Conservation (phyloP, 2,113 vertebrate genomes). For the Semnornis frantzii region DNA sequence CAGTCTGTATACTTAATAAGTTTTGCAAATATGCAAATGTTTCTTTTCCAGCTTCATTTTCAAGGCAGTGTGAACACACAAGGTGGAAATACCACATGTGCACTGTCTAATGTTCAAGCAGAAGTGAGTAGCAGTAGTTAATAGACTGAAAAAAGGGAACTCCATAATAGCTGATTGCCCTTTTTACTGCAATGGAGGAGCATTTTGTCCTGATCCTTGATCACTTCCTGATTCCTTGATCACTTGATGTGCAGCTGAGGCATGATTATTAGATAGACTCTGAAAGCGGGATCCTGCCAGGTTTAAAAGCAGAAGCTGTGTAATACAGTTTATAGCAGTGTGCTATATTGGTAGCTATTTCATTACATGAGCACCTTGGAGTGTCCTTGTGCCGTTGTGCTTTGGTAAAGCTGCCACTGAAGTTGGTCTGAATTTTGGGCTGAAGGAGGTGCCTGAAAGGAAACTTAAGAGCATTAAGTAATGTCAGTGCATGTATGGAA, state of each 20-base stretch:
- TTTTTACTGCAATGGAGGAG: neutral
- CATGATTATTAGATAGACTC: neutral
- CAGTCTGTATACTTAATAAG: neutral
- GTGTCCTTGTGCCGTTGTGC: neutral
- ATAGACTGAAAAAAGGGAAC: neutral
- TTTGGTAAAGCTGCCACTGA: neutral
- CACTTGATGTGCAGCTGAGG: neutral
- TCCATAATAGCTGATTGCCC: neutral
- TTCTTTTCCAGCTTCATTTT: neutral
- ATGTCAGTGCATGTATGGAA: neutral
- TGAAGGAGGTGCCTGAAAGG: neutral
- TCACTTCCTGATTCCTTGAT: neutral
- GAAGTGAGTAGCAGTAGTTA: neutral
- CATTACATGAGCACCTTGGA: neutral
- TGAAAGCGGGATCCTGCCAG: neutral
- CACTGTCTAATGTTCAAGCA: neutral
- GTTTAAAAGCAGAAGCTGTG: neutral
- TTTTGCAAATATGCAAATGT: neutral
- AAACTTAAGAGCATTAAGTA: accelerated
- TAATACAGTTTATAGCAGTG: neutral
- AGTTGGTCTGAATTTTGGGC: neutral
- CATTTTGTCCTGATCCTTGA: neutral
- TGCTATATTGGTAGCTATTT: neutral
- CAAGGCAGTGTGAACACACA: neutral
- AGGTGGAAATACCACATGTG: neutral